These are phyloP conservation scores for Drosophila tsacasi DNA, from an alignment of 1,140 invertebrate genomes.

Conservation along the genomic window DNA sequence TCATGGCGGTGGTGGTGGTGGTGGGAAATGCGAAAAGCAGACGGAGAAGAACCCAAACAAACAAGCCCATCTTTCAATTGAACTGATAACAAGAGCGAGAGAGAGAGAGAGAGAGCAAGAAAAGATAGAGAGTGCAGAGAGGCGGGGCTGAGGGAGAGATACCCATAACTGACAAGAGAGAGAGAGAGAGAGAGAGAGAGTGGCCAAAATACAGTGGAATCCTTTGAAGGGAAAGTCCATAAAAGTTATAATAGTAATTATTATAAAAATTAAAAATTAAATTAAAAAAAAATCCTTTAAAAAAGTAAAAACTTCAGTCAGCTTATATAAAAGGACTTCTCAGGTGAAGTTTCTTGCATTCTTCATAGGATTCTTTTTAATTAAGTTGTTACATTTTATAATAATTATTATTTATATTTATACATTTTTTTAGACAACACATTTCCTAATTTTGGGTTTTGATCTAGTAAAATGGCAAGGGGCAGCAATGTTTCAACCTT, in stretches of 20 bases:
- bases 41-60: constrained; percentile 43
- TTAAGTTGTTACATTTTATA: too few relatives aligned
- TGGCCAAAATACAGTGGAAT: constrained; percentile 21
- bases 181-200: constrained; percentile 50
- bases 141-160: constrained; percentile 6
- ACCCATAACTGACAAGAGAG: constrained; percentile 7
- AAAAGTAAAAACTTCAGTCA: too few relatives aligned
- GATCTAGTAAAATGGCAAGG: too few relatives aligned
- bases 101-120: not conserved
- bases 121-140: not conserved
- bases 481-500: not conserved
- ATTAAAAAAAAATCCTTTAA: too few relatives aligned
- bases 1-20: constrained; percentile 21
- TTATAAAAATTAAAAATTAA: too few relatives aligned
- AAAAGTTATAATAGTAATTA: too few relatives aligned
- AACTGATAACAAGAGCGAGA: constrained; percentile 36
- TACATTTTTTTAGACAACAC: too few relatives aligned
- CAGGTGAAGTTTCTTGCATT: too few relatives aligned
- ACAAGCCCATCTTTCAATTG: constrained; percentile 50
- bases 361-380: too few relatives aligned
- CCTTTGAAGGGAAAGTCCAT: not conserved
- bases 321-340: too few relatives aligned
- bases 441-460: too few relatives aligned
- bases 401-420: too few relatives aligned
- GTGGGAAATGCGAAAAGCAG: constrained; percentile 38